Conservation (phyloP, 1,140 invertebrate genomes). For the Drosophila prosaltans region DNA sequence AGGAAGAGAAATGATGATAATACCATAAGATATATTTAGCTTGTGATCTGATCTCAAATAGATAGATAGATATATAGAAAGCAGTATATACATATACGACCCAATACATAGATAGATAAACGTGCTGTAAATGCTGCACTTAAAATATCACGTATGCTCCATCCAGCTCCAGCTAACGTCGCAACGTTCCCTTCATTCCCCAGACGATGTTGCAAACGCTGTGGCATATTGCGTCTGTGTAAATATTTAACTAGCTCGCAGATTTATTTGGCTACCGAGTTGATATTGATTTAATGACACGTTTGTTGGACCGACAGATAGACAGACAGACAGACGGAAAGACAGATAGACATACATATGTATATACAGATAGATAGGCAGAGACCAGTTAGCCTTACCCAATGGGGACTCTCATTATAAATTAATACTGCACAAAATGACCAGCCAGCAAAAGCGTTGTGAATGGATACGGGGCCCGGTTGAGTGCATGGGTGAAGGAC, state of each 20-base stretch:
- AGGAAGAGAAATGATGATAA: slow-evolving; percentile 21
- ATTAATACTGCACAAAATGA: slow-evolving; percentile 54
- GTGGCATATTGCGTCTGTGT: slow-evolving; percentile 27
- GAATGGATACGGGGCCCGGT: neutral
- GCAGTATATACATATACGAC: too few species aligned
- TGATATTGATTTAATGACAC: slow-evolving; percentile 68
- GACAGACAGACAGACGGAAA: neutral
- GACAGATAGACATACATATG: neutral
- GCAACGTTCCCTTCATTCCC: neutral
- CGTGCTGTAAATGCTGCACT: slow-evolving; percentile 25
- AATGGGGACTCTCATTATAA: slow-evolving; percentile 42
- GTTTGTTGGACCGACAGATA: slow-evolving; percentile 23
- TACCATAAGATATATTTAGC: slow-evolving; percentile 43
- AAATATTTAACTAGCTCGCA: slow-evolving; percentile 56
- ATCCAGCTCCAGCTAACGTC: neutral
- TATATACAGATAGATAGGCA: neutral
- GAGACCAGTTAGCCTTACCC: neutral
- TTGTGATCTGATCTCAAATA: slow-evolving; percentile 35
- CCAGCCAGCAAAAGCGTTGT: slow-evolving; percentile 34
- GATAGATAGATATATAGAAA: neutral
- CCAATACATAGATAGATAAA: slow-evolving; percentile 26
- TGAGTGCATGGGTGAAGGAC: slow-evolving; percentile 27
- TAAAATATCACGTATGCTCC: slow-evolving; percentile 58
- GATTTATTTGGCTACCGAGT: slow-evolving; percentile 43
- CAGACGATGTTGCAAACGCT: slow-evolving; percentile 19